Conservation (phyloP, 2,888 invertebrate genomes). For the Athrips mouffetella region DNA sequence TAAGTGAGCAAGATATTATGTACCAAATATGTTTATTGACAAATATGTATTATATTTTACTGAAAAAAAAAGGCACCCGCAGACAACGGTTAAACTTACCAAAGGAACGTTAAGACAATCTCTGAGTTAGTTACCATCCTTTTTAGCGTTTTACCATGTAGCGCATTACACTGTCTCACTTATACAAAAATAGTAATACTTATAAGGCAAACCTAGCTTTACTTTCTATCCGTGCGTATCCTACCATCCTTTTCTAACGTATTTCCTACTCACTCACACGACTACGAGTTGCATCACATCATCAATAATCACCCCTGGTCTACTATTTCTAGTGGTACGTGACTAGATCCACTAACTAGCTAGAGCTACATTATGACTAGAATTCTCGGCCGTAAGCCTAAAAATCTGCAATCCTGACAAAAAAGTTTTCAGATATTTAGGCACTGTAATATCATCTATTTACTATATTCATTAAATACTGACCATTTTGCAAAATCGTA, state of each 20-base stretch:
- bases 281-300: conserved; percentile 56
- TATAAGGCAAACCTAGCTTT: conserved; percentile 42
- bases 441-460: neutral
- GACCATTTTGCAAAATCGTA: neutral
- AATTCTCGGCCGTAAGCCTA: neutral
- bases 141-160: too few relatives aligned
- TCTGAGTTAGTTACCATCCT: too few relatives aligned
- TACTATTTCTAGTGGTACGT: conserved; percentile 44
- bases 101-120: too few relatives aligned
- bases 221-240: conserved; percentile 20
- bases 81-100: too few relatives aligned
- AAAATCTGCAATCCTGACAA: too few relatives aligned
- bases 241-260: conserved; percentile 31
- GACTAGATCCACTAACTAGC: conserved; percentile 32
- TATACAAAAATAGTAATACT: conserved; percentile 37
- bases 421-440: neutral
- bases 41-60: too few relatives aligned
- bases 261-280: conserved; percentile 46
- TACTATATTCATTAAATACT: neutral
- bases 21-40: conserved; percentile 22
- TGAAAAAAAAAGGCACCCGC: too few relatives aligned
- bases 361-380: conserved; percentile 19
- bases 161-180: conserved; percentile 29
- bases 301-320: conserved; percentile 54
- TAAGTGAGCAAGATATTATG: conserved; percentile 25